Evolutionary conservation across 2,113 vertebrate genomes (phyloP), one percentile per base, ranked within the genome.

Genomic region (Halcyon senegalensis): DNA sequence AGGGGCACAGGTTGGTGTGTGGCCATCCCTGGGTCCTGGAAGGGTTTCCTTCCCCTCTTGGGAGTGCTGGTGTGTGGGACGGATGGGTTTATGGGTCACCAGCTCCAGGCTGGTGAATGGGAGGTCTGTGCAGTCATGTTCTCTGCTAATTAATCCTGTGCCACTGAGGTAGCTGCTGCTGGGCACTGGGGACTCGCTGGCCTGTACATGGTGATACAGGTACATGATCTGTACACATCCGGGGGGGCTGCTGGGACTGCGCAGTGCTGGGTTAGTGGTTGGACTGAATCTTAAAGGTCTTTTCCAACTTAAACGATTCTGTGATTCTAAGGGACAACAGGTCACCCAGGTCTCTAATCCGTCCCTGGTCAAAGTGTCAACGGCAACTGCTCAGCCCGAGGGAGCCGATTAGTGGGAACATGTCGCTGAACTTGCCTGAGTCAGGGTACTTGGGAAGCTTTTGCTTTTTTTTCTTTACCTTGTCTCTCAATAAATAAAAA

Each of bases 351-450:
- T 21, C 43, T 25, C 24, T 21, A 2, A 3, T 11, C 43, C 1
- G 0, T 13, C 39, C 8, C 1, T 33, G 4, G 9, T 16, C 16
- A 20, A 43, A 23, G 31, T 5, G 9, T 4, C 48, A 1, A 1
- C 24, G 28, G 21, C 17, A 27, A 0, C 59, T 31, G 63, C 69
- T 64, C 62, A 35, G 73, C 77, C n/a, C 0, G 18, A n/a, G 28
- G n/a, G 66, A 76, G 23, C 41, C 1, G 0, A 0, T 39, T 6
- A 1, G 59, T 27, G 24, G 28, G 7, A 3, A 7, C 0, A 44
- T n/a, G 67, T 27, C 1, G 6, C 1, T 35, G 56, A 24, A n/a
- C 2, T 24, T 30, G 53, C 48, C 27, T 9, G 4, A 30, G 10
- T 7, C 63, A 16, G 43, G 16, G 9, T 2, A 15, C 59, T 55